phyloP scores from a whole-genome alignment of 2,797 vertebrate genomes.

The Tragopan temminckii region DNA sequence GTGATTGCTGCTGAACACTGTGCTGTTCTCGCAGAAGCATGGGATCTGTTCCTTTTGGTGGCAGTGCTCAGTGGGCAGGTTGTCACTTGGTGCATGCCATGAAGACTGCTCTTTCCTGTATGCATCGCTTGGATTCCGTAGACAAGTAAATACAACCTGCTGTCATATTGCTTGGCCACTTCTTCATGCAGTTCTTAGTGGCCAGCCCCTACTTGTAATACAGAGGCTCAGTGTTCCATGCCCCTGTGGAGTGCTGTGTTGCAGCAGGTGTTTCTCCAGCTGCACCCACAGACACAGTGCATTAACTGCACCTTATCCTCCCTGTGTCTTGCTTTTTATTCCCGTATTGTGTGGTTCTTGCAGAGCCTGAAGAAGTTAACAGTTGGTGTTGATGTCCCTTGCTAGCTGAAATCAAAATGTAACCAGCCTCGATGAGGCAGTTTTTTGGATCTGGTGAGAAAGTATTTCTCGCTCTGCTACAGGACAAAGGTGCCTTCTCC shows the following conservation, averaged over 20 bases:
- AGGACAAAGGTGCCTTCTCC: background rate
- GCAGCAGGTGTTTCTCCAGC: background rate
- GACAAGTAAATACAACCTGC: background rate
- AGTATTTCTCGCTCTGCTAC: background rate
- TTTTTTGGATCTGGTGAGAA: background rate
- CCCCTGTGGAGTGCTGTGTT: background rate
- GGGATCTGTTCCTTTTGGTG: background rate
- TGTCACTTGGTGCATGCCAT: background rate
- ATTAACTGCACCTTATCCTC: background rate
- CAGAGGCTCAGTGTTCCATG: accelerated
- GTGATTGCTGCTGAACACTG: background rate
- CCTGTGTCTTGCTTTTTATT: background rate
- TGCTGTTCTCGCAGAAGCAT: background rate
- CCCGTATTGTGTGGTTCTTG: accelerated
- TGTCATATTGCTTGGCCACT: accelerated
- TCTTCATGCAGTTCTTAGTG: accelerated
- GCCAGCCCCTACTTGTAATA: background rate
- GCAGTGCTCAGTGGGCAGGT: background rate
- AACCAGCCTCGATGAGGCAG: background rate
- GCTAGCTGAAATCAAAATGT: background rate
- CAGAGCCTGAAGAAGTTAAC: background rate
- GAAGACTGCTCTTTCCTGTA: background rate
- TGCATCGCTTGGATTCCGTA: background rate
- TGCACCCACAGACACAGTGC: background rate
- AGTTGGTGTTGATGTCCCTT: background rate